These are phyloP conservation scores for Lasioglossum vierecki DNA, from an alignment of 2,888 invertebrate genomes.

Conservation along the genomic window DNA sequence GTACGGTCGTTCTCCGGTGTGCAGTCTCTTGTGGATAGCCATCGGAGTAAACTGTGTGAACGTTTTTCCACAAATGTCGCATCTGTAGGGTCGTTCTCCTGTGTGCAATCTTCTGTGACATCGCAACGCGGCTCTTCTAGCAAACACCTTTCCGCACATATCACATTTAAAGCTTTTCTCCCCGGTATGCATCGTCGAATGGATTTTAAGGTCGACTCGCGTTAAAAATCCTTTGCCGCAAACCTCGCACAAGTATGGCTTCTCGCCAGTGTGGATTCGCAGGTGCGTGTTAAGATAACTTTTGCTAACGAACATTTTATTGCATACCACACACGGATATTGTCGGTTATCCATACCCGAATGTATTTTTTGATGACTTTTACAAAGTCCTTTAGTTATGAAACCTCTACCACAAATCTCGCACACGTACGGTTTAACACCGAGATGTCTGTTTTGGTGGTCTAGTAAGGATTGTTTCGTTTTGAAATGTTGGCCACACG, in stretches of 20 bases:
- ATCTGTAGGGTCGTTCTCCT: constrained; percentile 86
- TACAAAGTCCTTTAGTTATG: constrained; percentile 87
- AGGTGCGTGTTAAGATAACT: constrained; percentile 87
- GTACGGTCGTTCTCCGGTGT: constrained; percentile 87
- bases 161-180: constrained; percentile 87
- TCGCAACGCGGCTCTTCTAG: constrained; percentile 86
- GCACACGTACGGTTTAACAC: constrained; percentile 86
- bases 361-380: constrained; percentile 86
- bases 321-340: constrained; percentile 86
- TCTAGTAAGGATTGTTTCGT: constrained; percentile 87
- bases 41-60: constrained; percentile 88
- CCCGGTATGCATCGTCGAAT: constrained; percentile 87
- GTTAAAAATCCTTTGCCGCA: constrained; percentile 87
- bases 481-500: constrained; percentile 86
- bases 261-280: constrained; percentile 87
- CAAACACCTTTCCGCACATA: constrained; percentile 87
- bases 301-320: constrained; percentile 87
- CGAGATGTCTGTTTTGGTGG: constrained; percentile 87
- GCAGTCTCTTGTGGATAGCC: constrained; percentile 87
- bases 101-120: constrained; percentile 87
- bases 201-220: constrained; percentile 86
- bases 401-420: constrained; percentile 86
- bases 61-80: constrained; percentile 87
- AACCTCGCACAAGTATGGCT: constrained; percentile 87
- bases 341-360: constrained; percentile 86